Evolutionary conservation across 2,888 invertebrate species (phyloP).

Genomic region (Heliconius hortense): DNA sequence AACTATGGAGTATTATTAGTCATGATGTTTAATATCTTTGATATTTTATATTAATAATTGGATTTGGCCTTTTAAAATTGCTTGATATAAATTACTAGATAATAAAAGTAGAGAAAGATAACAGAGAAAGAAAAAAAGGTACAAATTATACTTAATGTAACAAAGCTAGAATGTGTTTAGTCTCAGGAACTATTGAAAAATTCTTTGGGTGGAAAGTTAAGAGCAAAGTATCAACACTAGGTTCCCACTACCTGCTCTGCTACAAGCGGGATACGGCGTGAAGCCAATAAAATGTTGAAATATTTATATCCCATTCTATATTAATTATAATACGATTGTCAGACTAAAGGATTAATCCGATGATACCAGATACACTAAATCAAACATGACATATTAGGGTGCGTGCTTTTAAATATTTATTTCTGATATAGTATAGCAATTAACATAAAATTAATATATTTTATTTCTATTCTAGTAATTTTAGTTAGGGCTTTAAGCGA

Average conservation of each 20-base stretch:
- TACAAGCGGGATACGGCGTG: no score
- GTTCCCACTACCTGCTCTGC: neutral
- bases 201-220: no score
- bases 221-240: no score
- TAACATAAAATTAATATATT: conserved; percentile 4
- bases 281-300: neutral
- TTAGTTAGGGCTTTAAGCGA: neutral
- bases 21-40: neutral
- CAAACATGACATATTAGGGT: conserved; percentile 32
- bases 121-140: no score
- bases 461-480: neutral
- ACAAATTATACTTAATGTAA: no score
- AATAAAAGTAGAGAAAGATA: no score
- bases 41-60: neutral
- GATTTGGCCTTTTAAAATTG: neutral
- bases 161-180: no score
- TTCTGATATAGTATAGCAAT: neutral
- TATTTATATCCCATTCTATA: neutral
- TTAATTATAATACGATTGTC: conserved; percentile 15
- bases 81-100: neutral
- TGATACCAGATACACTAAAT: conserved; percentile 33
- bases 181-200: no score
- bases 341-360: conserved; percentile 33
- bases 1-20: conserved; percentile 13
- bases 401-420: conserved; percentile 14